Percentiles rank a stretch among this genome's conserved stretches.
Evolutionary conservation across 2,113 vertebrate species (phyloP).

Genomic region (Dicentrarchus labrax): DNA sequence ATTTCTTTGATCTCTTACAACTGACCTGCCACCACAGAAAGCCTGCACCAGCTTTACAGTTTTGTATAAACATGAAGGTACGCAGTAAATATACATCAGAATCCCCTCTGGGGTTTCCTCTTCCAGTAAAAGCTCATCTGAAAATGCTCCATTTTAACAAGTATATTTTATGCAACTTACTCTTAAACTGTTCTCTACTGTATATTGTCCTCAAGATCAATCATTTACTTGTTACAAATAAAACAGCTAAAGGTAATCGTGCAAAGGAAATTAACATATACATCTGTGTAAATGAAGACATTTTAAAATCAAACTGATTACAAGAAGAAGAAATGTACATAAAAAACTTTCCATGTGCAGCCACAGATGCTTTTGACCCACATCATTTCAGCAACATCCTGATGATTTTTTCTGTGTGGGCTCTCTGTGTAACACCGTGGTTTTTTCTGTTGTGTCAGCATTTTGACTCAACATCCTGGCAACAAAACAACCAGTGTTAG

Average conservation of each 20-base stretch:
- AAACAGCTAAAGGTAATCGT: not conserved
- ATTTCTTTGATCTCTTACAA: not conserved
- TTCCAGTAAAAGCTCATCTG: not conserved
- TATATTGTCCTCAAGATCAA: not conserved
- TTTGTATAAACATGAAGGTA: not conserved
- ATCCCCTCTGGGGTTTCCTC: not conserved
- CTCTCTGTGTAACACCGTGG: conserved; percentile 69
- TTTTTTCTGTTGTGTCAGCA: conserved; percentile 70
- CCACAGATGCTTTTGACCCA: not conserved
- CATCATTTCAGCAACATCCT: conserved; percentile 86
- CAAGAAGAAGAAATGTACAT: conserved; percentile 6
- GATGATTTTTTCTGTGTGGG: conserved; percentile 78
- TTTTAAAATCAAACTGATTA: not conserved
- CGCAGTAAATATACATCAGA: not conserved
- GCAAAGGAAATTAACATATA: conserved; percentile 3
- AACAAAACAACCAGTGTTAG: not conserved
- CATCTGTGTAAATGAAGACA: not conserved
- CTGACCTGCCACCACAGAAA: not conserved
- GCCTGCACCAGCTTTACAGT: not conserved
- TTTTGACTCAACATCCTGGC: conserved; percentile 86
- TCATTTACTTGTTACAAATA: not conserved
- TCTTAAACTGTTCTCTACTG: not conserved
- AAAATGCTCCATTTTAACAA: not conserved
- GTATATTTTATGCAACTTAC: not conserved
- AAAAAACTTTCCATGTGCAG: not conserved